Base-by-base conservation (phyloP, 2,113 vertebrate species). In the Phaethon lepturus region DNA sequence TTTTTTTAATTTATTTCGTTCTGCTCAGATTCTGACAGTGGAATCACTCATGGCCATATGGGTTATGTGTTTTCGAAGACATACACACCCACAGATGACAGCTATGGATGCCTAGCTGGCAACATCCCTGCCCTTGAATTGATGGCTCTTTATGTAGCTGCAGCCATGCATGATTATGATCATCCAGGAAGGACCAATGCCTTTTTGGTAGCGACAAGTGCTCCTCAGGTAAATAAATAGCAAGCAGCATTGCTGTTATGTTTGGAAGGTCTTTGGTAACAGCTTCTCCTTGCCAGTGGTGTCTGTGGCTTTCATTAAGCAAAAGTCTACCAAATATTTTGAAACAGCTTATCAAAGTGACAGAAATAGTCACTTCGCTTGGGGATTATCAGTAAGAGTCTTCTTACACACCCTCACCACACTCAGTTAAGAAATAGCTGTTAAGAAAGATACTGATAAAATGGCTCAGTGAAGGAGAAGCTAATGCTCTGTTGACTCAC, bases 91-190 rank as follows among this genome's bases (percentile, higher is more conserved):
- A 97, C 98, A 49, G 99, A 99, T 82, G 99, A 99, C 52, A 98
- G 98, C 72, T 99, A 99, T 0, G 99, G 99, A 25, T 99, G 99
- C 93, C 96, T 99, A 67, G 99, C 99, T 22, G 99, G 99, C 89
- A 99, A 99, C 90, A 99, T 99, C 87, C 99, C 99, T n/a, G 99
- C 99, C 81, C 98, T 99, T 82, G 99, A 99, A 96, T 87, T 99
- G 93, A 99, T 99, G 99, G 99, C 99, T 1, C 98, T 99, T 24
- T 99, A 99, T 11, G 99, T 99, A n/a, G 99, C 99, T 9, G 99
- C 99, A 5, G 99, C 99, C 78, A 99, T 99, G 99, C 99, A 99
- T 22, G 99, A 99, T 74, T 99, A 99, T 10, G 99, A 99, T 95
- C 99, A 99, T 73, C 99, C 99, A 1, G 99, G 99, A 26, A 98